Percentiles rank a stretch among this genome's conserved stretches.
Evolutionary conservation across 2,888 invertebrate genomes (phyloP).

Genomic region (Mystacides longicornis): DNA sequence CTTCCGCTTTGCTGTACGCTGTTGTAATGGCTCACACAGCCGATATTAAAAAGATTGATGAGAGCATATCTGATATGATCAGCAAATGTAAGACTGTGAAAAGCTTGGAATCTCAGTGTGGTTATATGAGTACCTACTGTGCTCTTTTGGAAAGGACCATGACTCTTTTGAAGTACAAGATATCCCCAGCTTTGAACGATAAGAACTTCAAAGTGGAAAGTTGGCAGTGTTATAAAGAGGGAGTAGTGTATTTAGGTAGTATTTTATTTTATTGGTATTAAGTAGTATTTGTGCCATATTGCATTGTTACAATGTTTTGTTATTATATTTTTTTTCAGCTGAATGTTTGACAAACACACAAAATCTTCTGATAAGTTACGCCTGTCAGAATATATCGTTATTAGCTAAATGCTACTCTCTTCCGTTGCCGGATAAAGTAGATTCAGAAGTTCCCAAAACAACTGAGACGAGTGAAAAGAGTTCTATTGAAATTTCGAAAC

Average conservation of each 20-base stretch:
- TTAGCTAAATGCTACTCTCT: slow-evolving; percentile 62
- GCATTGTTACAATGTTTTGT: background rate
- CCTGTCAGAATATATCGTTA: slow-evolving; percentile 63
- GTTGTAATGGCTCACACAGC: slow-evolving; percentile 58
- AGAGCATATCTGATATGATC: slow-evolving; percentile 47
- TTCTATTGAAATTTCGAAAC: slow-evolving; percentile 50
- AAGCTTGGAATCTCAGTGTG: slow-evolving; percentile 69
- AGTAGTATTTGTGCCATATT: background rate
- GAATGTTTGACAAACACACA: slow-evolving; percentile 57
- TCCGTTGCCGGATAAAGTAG: slow-evolving; percentile 51
- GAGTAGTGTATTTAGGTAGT: slow-evolving; percentile 52
- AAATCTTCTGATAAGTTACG: slow-evolving; percentile 56
- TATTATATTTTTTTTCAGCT: slow-evolving; percentile 41
- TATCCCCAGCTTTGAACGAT: slow-evolving; percentile 33
- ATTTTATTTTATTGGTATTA: background rate
- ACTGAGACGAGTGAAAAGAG: slow-evolving; percentile 32
- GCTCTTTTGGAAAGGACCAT: slow-evolving; percentile 64
- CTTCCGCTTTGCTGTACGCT: slow-evolving; percentile 67
- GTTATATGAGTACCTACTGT: slow-evolving; percentile 64
- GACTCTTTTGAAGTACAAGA: slow-evolving; percentile 37
- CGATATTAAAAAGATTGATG: slow-evolving; percentile 45
- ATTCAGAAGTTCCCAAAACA: slow-evolving; percentile 36
- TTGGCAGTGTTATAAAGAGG: slow-evolving; percentile 55
- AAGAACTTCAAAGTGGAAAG: slow-evolving; percentile 41
- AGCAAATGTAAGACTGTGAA: slow-evolving; percentile 47